Base-by-base conservation (phyloP, 37 sponge, comb jelly and placozoan species). In the Eunapius fragilis region DNA sequence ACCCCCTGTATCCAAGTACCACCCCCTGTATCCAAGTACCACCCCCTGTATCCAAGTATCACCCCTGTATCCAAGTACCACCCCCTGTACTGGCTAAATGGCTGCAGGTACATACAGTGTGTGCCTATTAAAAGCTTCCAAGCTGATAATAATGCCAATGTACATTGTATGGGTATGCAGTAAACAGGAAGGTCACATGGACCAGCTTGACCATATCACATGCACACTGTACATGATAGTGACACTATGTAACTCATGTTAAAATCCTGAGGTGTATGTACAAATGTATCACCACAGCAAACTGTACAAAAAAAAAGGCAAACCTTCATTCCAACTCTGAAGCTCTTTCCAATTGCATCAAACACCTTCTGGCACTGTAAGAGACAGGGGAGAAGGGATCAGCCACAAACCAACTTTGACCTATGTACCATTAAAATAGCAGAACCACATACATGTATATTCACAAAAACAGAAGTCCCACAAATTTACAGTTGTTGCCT, bases 321-420 rank as follows among this genome's bases (percentile, higher is more conserved):
- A 58, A 58, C 58, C 58, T 58, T 58, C 58, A 58, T 58, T 10
- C 58, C 58, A 17, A 72, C 77, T 34, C 71, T 86, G 79, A 93
- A 93, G 26, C 91, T 91, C 69, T 45, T 90, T 73, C 93, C 93
- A 71, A 95, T 90, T 33, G 93, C 74, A 19, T 70, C 74, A 84
- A 95, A 92, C 36, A 95, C 72, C 68, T 76, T 86, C 22, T 81
- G 74, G 81, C 90, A 89, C 96, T 95, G 77, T 27, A 87, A 31
- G 28, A 84, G 48, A 31, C 73, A 25, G 28, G 68, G 12, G 25
- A 80, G 31, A 81, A 45, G 47, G 47, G 26, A 28, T 30, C 74
- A 75, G 25, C 36, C 34, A 31, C 75, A 75, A 9, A 4, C 75
- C 36, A 75, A 28, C 28, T 31, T 6, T 36, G 25, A 75, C 36